phyloP scores from a whole-genome alignment of 2,888 invertebrate species.

The Drosophila eohydei region DNA sequence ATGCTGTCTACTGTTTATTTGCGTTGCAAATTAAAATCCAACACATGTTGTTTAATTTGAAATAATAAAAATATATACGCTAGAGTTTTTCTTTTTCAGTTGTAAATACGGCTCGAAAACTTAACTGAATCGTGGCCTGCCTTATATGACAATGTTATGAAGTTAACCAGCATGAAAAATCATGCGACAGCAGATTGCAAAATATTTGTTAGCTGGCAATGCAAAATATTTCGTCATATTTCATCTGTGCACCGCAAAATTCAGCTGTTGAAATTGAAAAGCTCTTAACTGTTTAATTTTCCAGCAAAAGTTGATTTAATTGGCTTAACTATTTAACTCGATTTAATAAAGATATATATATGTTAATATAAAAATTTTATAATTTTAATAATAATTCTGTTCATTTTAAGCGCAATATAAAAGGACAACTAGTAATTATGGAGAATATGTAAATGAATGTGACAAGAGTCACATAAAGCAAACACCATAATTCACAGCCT shows the following conservation, averaged over 20 bases:
- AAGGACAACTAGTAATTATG: no score
- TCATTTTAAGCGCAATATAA: no score
- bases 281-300: neutral
- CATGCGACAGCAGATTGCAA: constrained; percentile 69
- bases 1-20: constrained; percentile 66
- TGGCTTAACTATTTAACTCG: no score
- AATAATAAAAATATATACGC: constrained; percentile 43
- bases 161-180: constrained; percentile 76
- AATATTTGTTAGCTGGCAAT: constrained; percentile 47
- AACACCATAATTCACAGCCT: no score
- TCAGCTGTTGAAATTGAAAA: constrained; percentile 21
- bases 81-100: constrained; percentile 2
- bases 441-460: no score
- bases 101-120: constrained; percentile 31
- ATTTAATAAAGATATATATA: neutral
- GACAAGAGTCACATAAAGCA: no score
- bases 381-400: no score
- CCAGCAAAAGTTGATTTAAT: neutral
- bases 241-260: constrained; percentile 7
- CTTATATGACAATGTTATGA: constrained; percentile 44
- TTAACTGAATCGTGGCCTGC: constrained; percentile 12
- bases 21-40: constrained; percentile 74
- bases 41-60: constrained; percentile 76
- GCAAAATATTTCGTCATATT: constrained; percentile 33
- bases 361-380: neutral